phyloP scores from a whole-genome alignment of 1,140 invertebrate genomes.

The Temnothorax curvispinosus region DNA sequence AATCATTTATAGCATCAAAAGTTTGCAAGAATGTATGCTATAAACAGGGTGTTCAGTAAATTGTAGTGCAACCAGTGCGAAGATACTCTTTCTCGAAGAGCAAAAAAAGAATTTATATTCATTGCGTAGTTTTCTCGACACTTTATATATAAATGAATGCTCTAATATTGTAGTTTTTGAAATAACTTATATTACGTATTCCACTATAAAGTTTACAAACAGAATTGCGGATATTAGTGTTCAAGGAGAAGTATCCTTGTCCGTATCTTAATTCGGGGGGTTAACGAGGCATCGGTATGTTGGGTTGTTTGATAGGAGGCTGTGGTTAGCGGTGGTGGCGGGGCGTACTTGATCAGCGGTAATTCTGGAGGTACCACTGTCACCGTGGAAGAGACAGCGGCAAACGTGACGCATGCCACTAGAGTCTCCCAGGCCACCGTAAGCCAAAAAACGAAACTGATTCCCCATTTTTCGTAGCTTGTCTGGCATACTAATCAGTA shows the following conservation, averaged over 20 bases:
- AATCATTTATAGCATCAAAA: constrained; percentile 4
- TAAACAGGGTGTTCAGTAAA: not conserved
- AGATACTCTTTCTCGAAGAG: not conserved
- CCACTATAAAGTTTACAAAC: constrained; percentile 2
- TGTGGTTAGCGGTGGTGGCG: constrained; percentile 87
- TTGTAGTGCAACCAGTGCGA: not conserved
- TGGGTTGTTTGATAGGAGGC: constrained; percentile 84
- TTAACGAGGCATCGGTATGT: constrained; percentile 84
- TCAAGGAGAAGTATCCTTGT: not conserved
- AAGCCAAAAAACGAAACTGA: constrained; percentile 86
- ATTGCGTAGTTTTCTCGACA: not conserved
- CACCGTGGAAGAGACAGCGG: constrained; percentile 86
- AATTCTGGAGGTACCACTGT: constrained; percentile 86
- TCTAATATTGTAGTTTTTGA: constrained; percentile 19
- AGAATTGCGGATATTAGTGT: constrained; percentile 2
- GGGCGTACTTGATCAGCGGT: constrained; percentile 89
- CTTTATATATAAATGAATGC: not conserved
- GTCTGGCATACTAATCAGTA: constrained; percentile 77
- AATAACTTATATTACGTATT: not conserved
- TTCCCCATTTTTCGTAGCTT: constrained; percentile 80
- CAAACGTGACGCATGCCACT: constrained; percentile 92
- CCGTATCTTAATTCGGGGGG: constrained; percentile 61
- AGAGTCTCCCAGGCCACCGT: constrained; percentile 95
- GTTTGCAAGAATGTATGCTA: not conserved
- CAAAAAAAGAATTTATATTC: not conserved